Evolutionary conservation across 2,888 invertebrate genomes (phyloP), one percentile per base, ranked within the genome.

Genomic region (Onchidella celtica): DNA sequence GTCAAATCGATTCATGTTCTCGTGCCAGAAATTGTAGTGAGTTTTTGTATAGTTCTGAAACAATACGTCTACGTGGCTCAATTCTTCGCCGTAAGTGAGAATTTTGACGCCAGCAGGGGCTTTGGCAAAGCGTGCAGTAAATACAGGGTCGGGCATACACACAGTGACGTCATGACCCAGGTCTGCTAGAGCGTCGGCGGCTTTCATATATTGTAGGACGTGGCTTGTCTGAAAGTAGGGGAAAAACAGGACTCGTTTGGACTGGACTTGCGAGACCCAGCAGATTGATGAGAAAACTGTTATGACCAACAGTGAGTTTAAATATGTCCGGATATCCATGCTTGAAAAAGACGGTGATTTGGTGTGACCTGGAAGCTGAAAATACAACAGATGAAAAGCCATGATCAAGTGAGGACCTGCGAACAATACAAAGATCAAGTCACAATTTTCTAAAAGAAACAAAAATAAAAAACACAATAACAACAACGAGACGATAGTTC

Each of bases 111-210:
- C 55, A n/a, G 21, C 36, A 47, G 47, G 17, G 6, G 29, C 21
- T 17, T 68, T 77, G 11, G 69, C 4, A 38, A 55, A 34, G 3
- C 27, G 32, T 6, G 27, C 36, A 36, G 55, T 34, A 14, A 27
- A 34, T 3, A 68, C n/a, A 24, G 29, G 69, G 14, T 57, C n/a
- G 11, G 77, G 77, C 2, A 77, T 24, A 34, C 77, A 77, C 2
- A 69, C 77, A 17, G 27, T 57, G 17, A 47, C 24, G 66, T 79
- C 57, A 63, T 83, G 83, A 0, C 79, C 78, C n/a, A 78, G 70
- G 2, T 65, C 73, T 11, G 68, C 59, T 4, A 83, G 75, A 2
- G 79, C 74, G 9, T 70, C 29, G 4, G 59, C 81, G 4, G 73
- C 76, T 59, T 81, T 79, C 29, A 69, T 57, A 66, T 59, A 73